phyloP scores from a whole-genome alignment of 2,797 vertebrate genomes.

The Aphelocoma californica region DNA sequence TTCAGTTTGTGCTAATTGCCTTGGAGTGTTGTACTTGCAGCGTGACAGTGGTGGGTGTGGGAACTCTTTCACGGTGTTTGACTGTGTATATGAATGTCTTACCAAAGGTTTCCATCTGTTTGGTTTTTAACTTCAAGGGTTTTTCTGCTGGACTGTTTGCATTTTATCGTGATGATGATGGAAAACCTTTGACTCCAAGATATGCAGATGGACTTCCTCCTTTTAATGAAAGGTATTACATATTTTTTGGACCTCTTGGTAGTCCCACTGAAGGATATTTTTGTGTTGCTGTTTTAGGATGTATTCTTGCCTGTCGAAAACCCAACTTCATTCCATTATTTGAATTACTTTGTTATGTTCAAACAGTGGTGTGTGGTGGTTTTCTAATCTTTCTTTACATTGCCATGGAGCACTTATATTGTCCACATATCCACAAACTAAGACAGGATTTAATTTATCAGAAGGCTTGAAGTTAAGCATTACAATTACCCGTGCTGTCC shows the following conservation, averaged over 20 bases:
- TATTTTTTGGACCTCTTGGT: neutral
- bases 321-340: neutral
- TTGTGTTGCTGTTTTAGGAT: neutral
- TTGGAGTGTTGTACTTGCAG: neutral
- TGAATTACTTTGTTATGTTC: neutral
- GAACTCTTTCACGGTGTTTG: neutral
- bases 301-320: neutral
- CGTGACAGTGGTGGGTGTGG: neutral
- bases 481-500: neutral
- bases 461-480: neutral
- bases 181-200: constrained; percentile 90
- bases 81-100: neutral
- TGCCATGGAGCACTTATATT: neutral
- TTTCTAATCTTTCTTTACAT: neutral
- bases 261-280: neutral
- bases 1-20: neutral
- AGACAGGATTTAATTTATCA: neutral
- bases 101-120: neutral
- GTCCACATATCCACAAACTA: neutral
- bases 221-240: constrained; percentile 90
- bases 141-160: constrained; percentile 97
- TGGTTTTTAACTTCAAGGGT: constrained; percentile 77
- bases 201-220: constrained; percentile 89
- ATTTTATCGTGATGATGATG: constrained; percentile 92
- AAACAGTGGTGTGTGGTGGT: neutral